These are phyloP conservation scores for Spilosoma lubricipeda DNA, from an alignment of 2,888 invertebrate species.

Conservation along the genomic window DNA sequence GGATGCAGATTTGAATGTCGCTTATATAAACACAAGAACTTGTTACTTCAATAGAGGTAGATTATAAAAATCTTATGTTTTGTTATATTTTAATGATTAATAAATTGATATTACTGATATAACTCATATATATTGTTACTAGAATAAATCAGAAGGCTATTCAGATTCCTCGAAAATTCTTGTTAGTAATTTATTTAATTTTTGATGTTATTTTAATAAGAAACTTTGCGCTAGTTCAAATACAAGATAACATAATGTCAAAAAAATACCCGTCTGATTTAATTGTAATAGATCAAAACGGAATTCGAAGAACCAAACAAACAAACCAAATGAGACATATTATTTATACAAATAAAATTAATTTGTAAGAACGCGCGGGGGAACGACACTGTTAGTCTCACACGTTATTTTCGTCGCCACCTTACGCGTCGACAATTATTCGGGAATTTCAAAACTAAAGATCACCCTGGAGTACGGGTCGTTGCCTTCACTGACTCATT, in stretches of 20 bases:
- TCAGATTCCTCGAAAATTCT: background rate
- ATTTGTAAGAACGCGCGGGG: conserved; percentile 75
- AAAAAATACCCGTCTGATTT: background rate
- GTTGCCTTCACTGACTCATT: conserved; percentile 81
- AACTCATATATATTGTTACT: background rate
- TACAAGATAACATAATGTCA: background rate
- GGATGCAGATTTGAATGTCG: conserved; percentile 53
- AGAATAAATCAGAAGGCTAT: background rate
- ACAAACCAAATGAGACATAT: conserved; percentile 80
- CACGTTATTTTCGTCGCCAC: conserved; percentile 81
- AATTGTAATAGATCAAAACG: conserved; percentile 32
- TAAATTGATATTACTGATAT: background rate
- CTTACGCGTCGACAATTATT: conserved; percentile 84
- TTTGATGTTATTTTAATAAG: background rate
- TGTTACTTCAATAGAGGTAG: conserved; percentile 14
- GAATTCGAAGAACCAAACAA: conserved; percentile 58
- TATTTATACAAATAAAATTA: conserved; percentile 77
- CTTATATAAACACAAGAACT: conserved; percentile 32
- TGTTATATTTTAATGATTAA: background rate
- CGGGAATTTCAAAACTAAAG: conserved; percentile 84
- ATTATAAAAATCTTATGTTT: background rate
- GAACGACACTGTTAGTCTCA: conserved; percentile 72
- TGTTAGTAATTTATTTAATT: background rate
- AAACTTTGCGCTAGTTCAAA: background rate
- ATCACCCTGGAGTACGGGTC: conserved; percentile 82